These are phyloP conservation scores for Neodiprion virginianus DNA, from an alignment of 1,140 invertebrate species.

Conservation along the genomic window DNA sequence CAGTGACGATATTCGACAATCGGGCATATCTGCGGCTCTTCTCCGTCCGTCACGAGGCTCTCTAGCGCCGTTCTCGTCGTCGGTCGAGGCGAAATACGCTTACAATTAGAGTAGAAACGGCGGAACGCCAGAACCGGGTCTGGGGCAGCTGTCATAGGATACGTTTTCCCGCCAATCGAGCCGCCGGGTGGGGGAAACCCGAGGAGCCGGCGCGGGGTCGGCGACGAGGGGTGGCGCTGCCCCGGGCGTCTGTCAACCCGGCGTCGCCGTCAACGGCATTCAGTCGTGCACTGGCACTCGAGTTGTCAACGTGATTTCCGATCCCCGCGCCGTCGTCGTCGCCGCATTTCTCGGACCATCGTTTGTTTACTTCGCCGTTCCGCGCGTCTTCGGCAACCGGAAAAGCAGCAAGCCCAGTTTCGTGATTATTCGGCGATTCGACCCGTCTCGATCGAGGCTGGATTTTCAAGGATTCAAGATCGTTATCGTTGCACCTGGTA, in stretches of 20 bases:
- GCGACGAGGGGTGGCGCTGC: background rate
- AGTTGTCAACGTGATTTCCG: slow-evolving; percentile 4
- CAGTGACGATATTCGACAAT: too few relatives aligned
- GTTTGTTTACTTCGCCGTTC: background rate
- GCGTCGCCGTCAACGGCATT: slow-evolving; percentile 34
- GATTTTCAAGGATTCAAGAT: too few relatives aligned
- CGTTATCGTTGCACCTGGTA: background rate
- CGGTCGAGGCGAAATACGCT: background rate
- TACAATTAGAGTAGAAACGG: background rate
- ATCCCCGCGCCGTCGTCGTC: background rate
- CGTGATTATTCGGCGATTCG: background rate
- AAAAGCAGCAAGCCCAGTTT: background rate
- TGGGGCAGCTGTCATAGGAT: slow-evolving; percentile 39
- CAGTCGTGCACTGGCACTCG: slow-evolving; percentile 36
- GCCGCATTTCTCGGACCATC: background rate
- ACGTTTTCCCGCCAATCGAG: slow-evolving; percentile 45
- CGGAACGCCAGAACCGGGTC: slow-evolving; percentile 9
- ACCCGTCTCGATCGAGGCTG: background rate
- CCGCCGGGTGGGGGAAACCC: background rate
- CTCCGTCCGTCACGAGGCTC: too few relatives aligned
- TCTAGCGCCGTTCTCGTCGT: background rate
- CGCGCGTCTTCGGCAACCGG: background rate
- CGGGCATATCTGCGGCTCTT: too few relatives aligned
- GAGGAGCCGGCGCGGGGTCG: background rate
- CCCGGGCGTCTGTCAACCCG: slow-evolving; percentile 36